These are phyloP conservation scores for Coilia nasus DNA, from an alignment of 2,797 vertebrate genomes.

Conservation along the genomic window DNA sequence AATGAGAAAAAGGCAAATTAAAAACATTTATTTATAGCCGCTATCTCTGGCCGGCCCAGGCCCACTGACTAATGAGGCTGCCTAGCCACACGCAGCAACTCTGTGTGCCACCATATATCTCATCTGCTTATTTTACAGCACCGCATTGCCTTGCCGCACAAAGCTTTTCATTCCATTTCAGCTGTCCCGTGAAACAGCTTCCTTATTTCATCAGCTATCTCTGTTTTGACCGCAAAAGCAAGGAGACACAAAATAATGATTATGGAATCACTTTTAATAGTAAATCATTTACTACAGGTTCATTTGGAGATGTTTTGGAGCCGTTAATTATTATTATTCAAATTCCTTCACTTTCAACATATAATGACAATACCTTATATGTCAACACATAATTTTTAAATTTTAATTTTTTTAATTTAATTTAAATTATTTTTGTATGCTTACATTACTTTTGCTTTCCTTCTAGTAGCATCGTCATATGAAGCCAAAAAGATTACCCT, in stretches of 20 bases:
- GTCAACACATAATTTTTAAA: not conserved
- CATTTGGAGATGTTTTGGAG: too few species aligned
- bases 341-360: not conserved
- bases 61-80: constrained; percentile 54
- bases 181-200: constrained; percentile 40
- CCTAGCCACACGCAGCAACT: constrained; percentile 28
- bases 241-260: too few species aligned
- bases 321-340: too few species aligned
- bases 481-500: not conserved
- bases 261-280: too few species aligned
- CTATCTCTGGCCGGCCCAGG: constrained; percentile 45
- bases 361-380: not conserved
- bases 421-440: not conserved
- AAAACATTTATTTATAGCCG: constrained; percentile 67
- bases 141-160: not conserved
- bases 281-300: too few species aligned
- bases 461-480: not conserved
- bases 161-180: constrained; percentile 38
- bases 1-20: constrained; percentile 64
- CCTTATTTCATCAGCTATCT: constrained; percentile 22
- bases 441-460: not conserved
- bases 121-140: constrained; percentile 1
- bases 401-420: too few species aligned
- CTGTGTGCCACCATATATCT: constrained; percentile 42
- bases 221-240: not conserved